A percentile compares a stretch with the other conserved stretches of the same genome.
Conservation (phyloP, 1,140 invertebrate genomes). For the Hetaerina americana region DNA sequence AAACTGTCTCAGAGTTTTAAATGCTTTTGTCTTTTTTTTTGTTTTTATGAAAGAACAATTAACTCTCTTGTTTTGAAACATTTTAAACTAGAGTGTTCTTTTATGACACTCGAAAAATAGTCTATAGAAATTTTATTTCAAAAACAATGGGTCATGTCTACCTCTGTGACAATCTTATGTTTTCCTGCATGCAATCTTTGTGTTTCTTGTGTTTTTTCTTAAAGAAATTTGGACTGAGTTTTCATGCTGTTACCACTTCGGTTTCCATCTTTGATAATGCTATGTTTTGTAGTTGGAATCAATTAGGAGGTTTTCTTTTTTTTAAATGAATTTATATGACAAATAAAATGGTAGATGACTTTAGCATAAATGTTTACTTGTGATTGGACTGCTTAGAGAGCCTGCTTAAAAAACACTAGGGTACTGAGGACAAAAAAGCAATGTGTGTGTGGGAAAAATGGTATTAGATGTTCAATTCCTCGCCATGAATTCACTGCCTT, state of each 20-base stretch:
- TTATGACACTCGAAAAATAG: neutral
- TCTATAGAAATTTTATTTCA: neutral
- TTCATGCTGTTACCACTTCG: neutral
- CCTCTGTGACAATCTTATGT: neutral
- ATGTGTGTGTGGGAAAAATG: neutral
- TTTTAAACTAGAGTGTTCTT: neutral
- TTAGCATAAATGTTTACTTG: neutral
- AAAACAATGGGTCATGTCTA: neutral
- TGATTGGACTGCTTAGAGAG: neutral
- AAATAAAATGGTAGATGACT: neutral
- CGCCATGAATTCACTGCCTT: neutral
- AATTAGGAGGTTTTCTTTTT: neutral
- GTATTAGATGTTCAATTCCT: neutral
- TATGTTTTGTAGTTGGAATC: neutral
- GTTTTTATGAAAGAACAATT: neutral
- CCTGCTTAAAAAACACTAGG: neutral
- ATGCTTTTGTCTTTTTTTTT: neutral
- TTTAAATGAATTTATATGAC: neutral
- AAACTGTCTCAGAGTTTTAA: neutral
- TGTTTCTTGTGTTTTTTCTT: neutral
- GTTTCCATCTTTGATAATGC: neutral
- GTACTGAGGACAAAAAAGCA: neutral
- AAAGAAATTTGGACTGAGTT: neutral
- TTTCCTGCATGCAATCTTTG: neutral
- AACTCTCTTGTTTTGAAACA: neutral